Percentiles rank a stretch among this genome's conserved stretches.
phyloP scores from a whole-genome alignment of 1,140 invertebrate species.

The Mamestra configurata region DNA sequence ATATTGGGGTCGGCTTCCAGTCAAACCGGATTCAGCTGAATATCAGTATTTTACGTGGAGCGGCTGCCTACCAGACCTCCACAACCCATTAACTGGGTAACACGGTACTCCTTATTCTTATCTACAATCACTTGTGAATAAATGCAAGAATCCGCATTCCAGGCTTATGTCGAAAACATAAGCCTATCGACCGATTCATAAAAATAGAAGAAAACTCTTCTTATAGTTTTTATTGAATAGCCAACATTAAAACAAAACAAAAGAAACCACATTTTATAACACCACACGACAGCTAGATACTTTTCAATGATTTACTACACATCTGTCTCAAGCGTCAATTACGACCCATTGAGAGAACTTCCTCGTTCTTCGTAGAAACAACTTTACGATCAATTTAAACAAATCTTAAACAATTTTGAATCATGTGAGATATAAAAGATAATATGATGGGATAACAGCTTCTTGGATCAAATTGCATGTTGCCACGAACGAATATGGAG shows the following conservation, averaged over 20 bases:
- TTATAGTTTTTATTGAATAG: no score
- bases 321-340: conserved; percentile 18
- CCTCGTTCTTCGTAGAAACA: conserved; percentile 31
- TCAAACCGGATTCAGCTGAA: no score
- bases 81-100: no score
- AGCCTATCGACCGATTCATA: no score
- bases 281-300: background rate
- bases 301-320: conserved; percentile 13
- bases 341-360: conserved; percentile 38
- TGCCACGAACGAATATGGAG: background rate
- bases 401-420: conserved; percentile 35
- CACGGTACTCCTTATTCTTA: no score
- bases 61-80: no score
- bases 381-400: conserved; percentile 45
- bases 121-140: no score
- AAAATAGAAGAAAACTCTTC: no score
- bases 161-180: no score
- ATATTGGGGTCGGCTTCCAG: no score
- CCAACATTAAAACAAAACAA: background rate
- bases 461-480: background rate
- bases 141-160: no score
- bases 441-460: background rate
- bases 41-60: no score
- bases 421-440: background rate
- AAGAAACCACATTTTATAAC: background rate